Percentiles rank a stretch among this genome's conserved stretches.
phyloP scores from a whole-genome alignment of 2,797 vertebrate genomes.

The Tolypeutes matacus region DNA sequence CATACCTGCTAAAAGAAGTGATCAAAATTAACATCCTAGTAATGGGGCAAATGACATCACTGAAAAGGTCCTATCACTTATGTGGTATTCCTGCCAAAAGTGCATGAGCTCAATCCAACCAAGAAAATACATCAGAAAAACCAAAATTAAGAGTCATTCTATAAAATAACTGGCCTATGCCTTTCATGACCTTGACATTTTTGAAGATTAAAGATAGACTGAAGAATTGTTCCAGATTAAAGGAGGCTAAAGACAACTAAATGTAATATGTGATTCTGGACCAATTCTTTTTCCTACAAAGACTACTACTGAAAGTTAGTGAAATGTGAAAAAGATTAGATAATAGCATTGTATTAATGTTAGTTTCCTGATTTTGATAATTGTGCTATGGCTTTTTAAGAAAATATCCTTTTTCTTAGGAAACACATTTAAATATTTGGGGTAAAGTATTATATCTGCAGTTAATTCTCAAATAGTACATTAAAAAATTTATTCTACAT shows the following conservation, averaged over 20 bases:
- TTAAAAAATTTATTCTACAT: conserved; percentile 47
- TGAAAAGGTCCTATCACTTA: not conserved
- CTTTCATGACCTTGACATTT: not conserved
- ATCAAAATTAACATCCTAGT: not conserved
- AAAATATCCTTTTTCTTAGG: not conserved
- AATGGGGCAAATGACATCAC: not conserved
- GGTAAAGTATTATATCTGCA: conserved; percentile 10
- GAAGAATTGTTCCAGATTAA: conserved; percentile 1
- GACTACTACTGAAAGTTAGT: not conserved
- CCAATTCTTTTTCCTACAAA: not conserved
- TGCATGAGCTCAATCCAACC: not conserved
- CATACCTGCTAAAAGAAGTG: conserved; percentile 33
- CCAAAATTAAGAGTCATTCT: not conserved
- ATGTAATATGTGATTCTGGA: not conserved
- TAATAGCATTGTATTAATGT: not conserved
- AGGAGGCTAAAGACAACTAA: not conserved
- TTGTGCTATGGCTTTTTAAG: not conserved
- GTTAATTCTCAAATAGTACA: not conserved
- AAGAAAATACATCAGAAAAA: not conserved
- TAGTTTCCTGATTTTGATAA: conserved; percentile 36
- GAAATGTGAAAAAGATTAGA: not conserved
- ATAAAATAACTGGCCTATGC: not conserved
- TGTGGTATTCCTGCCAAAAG: not conserved
- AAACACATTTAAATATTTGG: conserved; percentile 29
- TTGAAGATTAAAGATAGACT: not conserved